Evolutionary conservation across 1,140 invertebrate genomes (phyloP).

Genomic region (Diachasma alloeum): DNA sequence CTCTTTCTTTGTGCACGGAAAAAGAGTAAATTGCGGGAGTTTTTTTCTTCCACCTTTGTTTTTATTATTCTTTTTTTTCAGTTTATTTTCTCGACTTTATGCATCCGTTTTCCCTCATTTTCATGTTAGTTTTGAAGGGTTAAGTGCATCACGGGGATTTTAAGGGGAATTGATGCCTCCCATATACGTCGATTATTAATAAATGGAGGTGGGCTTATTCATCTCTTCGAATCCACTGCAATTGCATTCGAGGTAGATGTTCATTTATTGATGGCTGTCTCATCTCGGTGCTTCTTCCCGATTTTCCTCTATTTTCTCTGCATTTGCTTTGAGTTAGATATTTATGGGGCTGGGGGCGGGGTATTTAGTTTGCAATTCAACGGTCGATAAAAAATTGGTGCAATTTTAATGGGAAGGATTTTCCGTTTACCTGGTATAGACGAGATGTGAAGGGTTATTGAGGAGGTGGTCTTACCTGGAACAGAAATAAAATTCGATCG

Average conservation of each 20-base stretch:
- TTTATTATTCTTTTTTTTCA: no score
- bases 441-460: background rate
- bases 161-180: background rate
- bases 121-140: background rate
- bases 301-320: background rate
- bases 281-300: background rate
- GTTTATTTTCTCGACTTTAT: no score
- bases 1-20: background rate
- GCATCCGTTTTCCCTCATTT: background rate
- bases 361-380: background rate
- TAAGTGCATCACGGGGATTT: background rate
- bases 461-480: background rate
- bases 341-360: background rate
- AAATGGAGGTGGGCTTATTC: background rate
- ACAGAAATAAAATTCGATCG: background rate
- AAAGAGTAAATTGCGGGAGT: background rate
- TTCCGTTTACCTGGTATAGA: background rate
- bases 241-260: background rate
- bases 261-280: background rate
- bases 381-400: background rate
- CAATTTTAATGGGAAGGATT: background rate
- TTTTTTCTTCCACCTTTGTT: background rate
- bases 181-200: background rate
- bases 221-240: background rate
- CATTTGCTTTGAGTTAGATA: background rate